phyloP scores from a whole-genome alignment of 2,797 vertebrate species.

The Sardinella longiceps region DNA sequence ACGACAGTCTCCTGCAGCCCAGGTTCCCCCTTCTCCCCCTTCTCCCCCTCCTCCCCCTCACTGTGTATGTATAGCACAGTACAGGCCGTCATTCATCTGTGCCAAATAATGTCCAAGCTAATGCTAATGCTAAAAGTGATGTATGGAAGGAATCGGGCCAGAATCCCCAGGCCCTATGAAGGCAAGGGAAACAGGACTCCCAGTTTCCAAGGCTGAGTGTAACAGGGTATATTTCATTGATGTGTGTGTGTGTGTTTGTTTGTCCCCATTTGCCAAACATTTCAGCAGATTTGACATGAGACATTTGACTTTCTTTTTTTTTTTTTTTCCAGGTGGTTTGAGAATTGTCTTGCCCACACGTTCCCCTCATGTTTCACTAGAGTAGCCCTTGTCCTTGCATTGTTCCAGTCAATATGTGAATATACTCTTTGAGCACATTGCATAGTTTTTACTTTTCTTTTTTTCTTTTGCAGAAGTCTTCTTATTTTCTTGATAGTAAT shows the following conservation, averaged over 20 bases:
- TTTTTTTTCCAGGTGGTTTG: not conserved
- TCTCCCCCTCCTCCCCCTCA: not conserved
- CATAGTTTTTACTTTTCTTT: not conserved
- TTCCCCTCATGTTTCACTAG: not conserved
- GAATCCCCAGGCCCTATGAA: not conserved
- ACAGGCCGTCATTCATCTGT: not conserved
- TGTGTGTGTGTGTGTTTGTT: not conserved
- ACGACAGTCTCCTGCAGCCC: not conserved
- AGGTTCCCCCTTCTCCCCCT: not conserved
- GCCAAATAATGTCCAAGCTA: not conserved
- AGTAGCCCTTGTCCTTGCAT: not conserved
- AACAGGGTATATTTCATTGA: not conserved
- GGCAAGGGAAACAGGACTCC: not conserved
- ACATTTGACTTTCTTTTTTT: no score
- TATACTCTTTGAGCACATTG: not conserved
- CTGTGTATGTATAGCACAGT: conserved; percentile 16
- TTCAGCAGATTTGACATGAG: not conserved
- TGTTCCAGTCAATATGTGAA: not conserved
- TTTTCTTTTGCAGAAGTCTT: not conserved
- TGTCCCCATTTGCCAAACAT: not conserved
- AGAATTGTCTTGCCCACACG: not conserved
- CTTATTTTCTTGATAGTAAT: not conserved
- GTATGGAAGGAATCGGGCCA: not conserved
- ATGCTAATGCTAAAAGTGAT: not conserved
- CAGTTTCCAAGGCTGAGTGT: not conserved